Conservation (phyloP, 2,113 vertebrate species). For the Sebastes schlegelii region DNA sequence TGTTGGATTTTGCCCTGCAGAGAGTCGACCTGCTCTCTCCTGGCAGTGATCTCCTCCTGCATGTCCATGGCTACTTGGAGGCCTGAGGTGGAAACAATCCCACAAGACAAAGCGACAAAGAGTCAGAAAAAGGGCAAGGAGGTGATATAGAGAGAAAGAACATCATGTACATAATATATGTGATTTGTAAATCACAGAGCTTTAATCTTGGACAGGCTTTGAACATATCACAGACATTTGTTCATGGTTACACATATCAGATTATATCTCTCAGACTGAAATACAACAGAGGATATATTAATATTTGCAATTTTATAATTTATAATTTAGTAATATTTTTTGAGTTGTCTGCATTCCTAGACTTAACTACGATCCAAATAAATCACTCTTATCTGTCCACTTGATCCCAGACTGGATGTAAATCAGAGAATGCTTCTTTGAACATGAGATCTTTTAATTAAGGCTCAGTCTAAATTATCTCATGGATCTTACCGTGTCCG, state of each 20-base stretch:
- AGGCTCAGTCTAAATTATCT: conserved; percentile 15
- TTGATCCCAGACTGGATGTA: neutral
- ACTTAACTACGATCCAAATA: conserved; percentile 6
- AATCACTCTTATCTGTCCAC: conserved; percentile 28
- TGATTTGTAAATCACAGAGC: conserved; percentile 8
- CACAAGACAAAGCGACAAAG: neutral
- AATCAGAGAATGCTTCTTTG: conserved; percentile 27
- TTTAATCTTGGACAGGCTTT: conserved; percentile 2
- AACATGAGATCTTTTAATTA: conserved; percentile 29
- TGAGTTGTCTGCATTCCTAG: neutral
- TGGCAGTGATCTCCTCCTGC: conserved; percentile 90
- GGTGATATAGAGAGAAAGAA: neutral
- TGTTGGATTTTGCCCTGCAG: conserved; percentile 88
- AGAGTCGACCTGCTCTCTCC: conserved; percentile 87
- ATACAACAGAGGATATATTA: neutral
- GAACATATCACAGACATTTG: neutral
- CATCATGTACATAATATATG: neutral
- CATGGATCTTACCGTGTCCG: conserved; percentile 82
- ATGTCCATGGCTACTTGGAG: conserved; percentile 87
- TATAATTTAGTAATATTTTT: neutral
- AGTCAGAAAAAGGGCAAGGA: conserved; percentile 6
- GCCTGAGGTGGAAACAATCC: conserved; percentile 72
- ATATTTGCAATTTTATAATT: neutral
- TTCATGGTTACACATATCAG: neutral
- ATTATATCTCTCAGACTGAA: conserved; percentile 15